A percentile compares a stretch with the other conserved stretches of the same genome.
Conservation (phyloP, 2,113 vertebrate species). For the Eulemur macaco region DNA sequence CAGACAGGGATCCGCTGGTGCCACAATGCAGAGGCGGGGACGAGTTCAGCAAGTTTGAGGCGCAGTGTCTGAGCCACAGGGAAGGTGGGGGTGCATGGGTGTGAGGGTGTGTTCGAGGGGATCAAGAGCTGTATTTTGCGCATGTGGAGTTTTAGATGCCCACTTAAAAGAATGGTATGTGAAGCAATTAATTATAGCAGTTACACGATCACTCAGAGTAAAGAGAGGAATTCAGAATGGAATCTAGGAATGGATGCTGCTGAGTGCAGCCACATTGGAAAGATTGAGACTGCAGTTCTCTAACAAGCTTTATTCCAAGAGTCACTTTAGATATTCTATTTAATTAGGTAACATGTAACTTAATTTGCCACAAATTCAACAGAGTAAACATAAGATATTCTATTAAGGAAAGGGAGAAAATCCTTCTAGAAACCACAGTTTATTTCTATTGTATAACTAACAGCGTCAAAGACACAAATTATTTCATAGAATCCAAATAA, state of each 20-base stretch:
- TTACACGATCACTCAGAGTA: background rate
- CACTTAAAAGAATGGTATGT: background rate
- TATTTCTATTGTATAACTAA: background rate
- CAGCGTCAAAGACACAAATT: background rate
- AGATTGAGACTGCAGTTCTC: background rate
- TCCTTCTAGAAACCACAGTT: background rate
- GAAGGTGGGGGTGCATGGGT: too few species aligned
- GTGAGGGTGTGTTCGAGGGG: too few species aligned
- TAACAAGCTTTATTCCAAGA: background rate
- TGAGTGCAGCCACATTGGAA: accelerated
- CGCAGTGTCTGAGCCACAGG: background rate
- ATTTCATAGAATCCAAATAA: background rate
- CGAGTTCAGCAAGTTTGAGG: background rate
- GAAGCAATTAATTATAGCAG: background rate
- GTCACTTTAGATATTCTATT: background rate
- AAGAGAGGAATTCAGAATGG: background rate
- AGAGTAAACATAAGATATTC: background rate
- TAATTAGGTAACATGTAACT: background rate
- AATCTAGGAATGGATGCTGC: background rate
- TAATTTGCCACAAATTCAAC: background rate
- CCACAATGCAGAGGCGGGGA: background rate
- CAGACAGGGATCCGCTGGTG: background rate
- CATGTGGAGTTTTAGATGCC: background rate
- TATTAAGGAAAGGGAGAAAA: background rate
- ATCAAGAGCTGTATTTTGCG: background rate